Base-by-base conservation (phyloP, 2,888 invertebrate species). In the Phengaris alcon region DNA sequence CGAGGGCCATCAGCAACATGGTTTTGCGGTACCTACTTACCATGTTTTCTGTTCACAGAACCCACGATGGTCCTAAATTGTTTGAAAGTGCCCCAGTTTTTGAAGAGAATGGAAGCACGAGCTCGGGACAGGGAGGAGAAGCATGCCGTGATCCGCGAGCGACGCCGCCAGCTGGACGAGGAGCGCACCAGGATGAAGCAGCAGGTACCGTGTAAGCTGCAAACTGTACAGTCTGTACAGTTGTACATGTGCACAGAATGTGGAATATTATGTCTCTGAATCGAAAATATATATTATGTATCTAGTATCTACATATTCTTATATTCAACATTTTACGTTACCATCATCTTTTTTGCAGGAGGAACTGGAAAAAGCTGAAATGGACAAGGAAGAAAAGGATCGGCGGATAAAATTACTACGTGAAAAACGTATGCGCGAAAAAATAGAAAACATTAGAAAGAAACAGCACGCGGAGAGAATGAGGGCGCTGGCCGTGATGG, bases 31-130 rank as follows among this genome's bases (percentile, higher is more conserved):
- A 35, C 35, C 35, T 35, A 35, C 35, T 35, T 4, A 35, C 35
- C 4, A 35, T 35, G 35, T 35, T 35, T 46, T 64, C 15, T 15
- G n/a, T 74, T 59, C 22, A 75, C 82, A 93, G 93, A 93, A 76
- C 88, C 89, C 2, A 82, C 88, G 4, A 82, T 93, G 35, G 87
- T 93, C 74, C 82, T 94, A 70, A 90, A 90, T 80, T 94, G 94
- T 78, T 87, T 94, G 77, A 94, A 94, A 87, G 95, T 95, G 57
- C 96, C 97, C 4, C 95, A 95, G 84, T 95, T 97, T 83, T 84
- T 97, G 69, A 94, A 95, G 84, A 94, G 95, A 84, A 96, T 97
- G 96, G 96, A 97, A 82, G 95, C 95, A 76, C 94, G 96, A 77
- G 96, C 96, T 0, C 86, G 95, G 64, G 95, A 96, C 79, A 91